phyloP scores from a whole-genome alignment of 2,888 invertebrate species.

The Syritta pipiens region DNA sequence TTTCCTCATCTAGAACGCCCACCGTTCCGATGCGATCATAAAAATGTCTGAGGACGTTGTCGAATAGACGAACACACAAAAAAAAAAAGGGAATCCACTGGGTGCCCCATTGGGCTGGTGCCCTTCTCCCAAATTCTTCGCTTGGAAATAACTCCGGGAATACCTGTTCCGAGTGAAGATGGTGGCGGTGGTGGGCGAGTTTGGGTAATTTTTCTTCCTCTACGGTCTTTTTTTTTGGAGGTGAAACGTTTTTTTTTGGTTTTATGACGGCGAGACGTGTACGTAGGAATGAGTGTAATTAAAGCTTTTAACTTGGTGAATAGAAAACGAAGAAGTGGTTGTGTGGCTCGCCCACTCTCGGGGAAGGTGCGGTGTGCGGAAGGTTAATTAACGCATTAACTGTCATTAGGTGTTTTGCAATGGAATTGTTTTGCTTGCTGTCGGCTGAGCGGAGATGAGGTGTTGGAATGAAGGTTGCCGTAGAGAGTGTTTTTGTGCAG shows the following conservation, averaged over 20 bases:
- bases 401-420: neutral
- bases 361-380: neutral
- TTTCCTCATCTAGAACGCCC: conserved; percentile 55
- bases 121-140: conserved; percentile 34
- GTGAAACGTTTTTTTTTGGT: neutral
- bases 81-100: conserved; percentile 16
- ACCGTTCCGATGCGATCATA: too few relatives aligned
- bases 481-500: too few relatives aligned
- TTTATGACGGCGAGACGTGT: neutral
- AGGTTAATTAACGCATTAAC: neutral
- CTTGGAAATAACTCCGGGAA: conserved; percentile 29
- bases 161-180: conserved; percentile 37
- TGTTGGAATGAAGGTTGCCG: neutral
- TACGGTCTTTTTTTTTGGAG: conserved; percentile 12
- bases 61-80: neutral
- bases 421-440: neutral
- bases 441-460: neutral
- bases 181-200: conserved; percentile 48
- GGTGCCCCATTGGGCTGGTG: too few relatives aligned
- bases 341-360: conserved; percentile 16
- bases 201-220: conserved; percentile 35
- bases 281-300: conserved; percentile 37
- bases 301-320: conserved; percentile 19
- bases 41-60: neutral
- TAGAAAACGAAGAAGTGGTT: conserved; percentile 11